phyloP scores from a whole-genome alignment of 2,888 invertebrate species.

The Brenthis daphne region DNA sequence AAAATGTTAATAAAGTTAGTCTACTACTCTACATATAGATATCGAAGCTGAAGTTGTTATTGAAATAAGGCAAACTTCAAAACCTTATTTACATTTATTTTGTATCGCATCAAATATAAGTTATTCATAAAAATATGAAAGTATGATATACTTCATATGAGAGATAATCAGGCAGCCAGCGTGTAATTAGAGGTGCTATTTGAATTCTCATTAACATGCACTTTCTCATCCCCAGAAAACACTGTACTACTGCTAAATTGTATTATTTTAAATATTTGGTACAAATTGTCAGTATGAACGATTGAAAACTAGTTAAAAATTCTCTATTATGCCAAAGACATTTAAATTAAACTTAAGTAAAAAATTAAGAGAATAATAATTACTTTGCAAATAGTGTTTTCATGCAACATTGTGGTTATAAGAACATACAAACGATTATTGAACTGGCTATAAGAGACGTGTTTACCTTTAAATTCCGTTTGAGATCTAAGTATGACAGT shows the following conservation, averaged over 20 bases:
- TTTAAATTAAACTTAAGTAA: neutral
- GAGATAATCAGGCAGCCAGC: slow-evolving; percentile 5
- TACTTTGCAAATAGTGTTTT: neutral
- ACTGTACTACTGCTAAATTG: neutral
- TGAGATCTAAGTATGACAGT: slow-evolving; percentile 4
- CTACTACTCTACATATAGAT: no score
- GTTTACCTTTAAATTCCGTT: slow-evolving; percentile 27
- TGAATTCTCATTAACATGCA: slow-evolving; percentile 10
- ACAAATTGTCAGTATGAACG: no score
- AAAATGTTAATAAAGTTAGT: no score
- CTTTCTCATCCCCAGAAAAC: slow-evolving; percentile 7
- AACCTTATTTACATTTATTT: neutral
- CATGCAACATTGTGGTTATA: slow-evolving; percentile 3
- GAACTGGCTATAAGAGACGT: slow-evolving; percentile 2
- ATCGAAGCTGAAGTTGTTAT: no score
- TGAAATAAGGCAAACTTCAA: no score
- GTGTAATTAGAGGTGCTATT: slow-evolving; percentile 15
- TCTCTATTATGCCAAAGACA: neutral
- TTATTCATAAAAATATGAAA: slow-evolving; percentile 12
- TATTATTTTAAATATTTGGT: no score
- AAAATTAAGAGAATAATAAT: no score
- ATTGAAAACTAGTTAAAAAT: no score
- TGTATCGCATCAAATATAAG: neutral
- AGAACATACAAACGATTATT: slow-evolving; percentile 2
- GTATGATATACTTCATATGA: neutral